These are phyloP conservation scores for Globicephala melas DNA, from an alignment of 2,113 vertebrate species.

Conservation along the genomic window DNA sequence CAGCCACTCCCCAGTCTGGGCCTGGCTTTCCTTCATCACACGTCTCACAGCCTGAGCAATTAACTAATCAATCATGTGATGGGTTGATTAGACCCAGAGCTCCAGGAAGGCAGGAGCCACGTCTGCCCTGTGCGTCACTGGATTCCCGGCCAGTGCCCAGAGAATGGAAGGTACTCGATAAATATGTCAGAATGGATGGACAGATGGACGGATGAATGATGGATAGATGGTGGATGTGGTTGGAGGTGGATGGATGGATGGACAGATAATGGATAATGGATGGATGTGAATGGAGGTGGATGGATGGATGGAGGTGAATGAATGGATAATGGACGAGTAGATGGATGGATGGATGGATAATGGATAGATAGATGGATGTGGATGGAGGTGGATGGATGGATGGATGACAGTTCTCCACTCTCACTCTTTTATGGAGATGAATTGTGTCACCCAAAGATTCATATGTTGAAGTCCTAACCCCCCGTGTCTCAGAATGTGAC, in stretches of 20 bases:
- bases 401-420: neutral
- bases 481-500: neutral
- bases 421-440: too few relatives aligned
- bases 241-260: neutral
- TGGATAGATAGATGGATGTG: too few relatives aligned
- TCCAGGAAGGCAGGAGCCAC: neutral
- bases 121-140: neutral
- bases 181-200: too few relatives aligned
- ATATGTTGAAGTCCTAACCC: neutral
- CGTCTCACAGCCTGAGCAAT: neutral
- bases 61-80: too few relatives aligned
- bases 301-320: too few relatives aligned
- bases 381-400: too few relatives aligned
- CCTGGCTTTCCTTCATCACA: neutral
- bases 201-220: neutral
- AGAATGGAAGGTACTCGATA: neutral
- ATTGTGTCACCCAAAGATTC: neutral
- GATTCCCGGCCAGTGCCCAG: neutral
- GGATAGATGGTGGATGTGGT: neutral
- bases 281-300: neutral
- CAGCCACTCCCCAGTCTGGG: neutral
- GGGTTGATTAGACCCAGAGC: neutral
- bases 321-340: too few relatives aligned
- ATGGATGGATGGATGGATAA: too few relatives aligned
- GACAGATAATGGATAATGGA: neutral